Base-by-base conservation (phyloP, 1,140 invertebrate species). In the Zaprionus tsacasi region DNA sequence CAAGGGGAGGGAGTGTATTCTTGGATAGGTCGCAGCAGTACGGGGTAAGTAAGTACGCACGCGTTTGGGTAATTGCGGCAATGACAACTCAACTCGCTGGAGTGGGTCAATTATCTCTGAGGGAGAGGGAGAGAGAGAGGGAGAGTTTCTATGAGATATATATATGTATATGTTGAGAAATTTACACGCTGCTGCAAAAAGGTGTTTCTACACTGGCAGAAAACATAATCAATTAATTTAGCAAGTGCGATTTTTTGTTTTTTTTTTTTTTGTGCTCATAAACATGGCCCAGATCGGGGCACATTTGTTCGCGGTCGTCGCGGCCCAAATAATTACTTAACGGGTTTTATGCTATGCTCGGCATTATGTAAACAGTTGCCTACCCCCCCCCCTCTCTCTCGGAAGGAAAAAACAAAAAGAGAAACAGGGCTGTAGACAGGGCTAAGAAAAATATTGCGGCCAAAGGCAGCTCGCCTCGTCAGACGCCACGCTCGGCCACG, bases 251-350 rank as follows among this genome's bases (percentile, higher is more conserved):
- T 70, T 74, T 66, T 74, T 73, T 66, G 57, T 65, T 66, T 69
- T 66, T 30, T 30, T 30, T 30, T 74, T 63, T 69, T 25, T 61
- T 35, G 40, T 69, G 35, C 59, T 73, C 38, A 69, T 73, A 73
- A 69, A 61, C 65, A 36, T 15, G 15, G 15, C 48, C 40, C 56
- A 15, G 25, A 50, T 13, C 27, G 43, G 10, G 36, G 1, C 21
- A 40, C 33, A 54, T 54, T 38, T 38, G 48, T 33, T 48, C 33
- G 43, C 15, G 21, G 59, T 35, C 48, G 35, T 57, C 50, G 66
- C 33, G 52, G 66, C 67, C 67, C 67, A 70, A 75, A 75, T 78
- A 78, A 78, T 78, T 78, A 78, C 76, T 78, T 78, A 78, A 78
- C 76, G 76, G 71, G 71, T 75, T 78, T 75, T 74, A 75, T 75